Base-by-base conservation (phyloP, 2,888 invertebrate species). In the Limnephilus marmoratus region DNA sequence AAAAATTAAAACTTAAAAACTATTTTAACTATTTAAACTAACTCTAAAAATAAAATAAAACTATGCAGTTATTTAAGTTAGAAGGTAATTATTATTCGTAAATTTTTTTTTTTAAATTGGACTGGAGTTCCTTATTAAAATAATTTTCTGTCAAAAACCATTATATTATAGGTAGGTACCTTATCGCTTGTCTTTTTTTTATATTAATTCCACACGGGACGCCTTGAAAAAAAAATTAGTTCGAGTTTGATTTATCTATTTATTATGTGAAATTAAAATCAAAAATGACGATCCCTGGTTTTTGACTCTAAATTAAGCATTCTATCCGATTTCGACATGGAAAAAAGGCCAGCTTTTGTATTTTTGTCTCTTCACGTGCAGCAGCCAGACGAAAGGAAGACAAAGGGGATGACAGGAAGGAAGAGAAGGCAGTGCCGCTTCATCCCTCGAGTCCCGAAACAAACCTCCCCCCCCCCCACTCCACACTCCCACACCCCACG, bases 361-460 rank as follows among this genome's bases (percentile, higher is more conserved):
- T 68, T 88, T 88, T 31, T 87, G 68, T 68, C 87, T 87, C 53
- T 87, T 87, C 29, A 18, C 87, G 53, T 37, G 88, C 68, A 45
- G 41, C 49, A 87, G 45, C 88, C 88, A 88, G 88, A 88, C 88
- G 88, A 68, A 88, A 5, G 88, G 68, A 68, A 68, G 88, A 88
- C 88, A 88, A 49, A 31, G 37, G 45, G 88, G 86, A 49, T 37
- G 83, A 83, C 41, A 45, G 86, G 86, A 86, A 45, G 45, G 29
- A 41, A 83, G 37, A 83, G 83, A 18, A 83, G 83, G 83, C 34
- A 37, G 83, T 83, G 83, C 37, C 68, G 68, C 68, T 68, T n/a
- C 68, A 68, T 68, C 68, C 68, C 68, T 68, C 68, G 68, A 68
- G 24, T 68, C 24, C 68, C 24, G 68, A 68, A 68, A 68, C 68